Percentiles rank a stretch among this genome's conserved stretches.
phyloP scores from a whole-genome alignment of 1,140 invertebrate species.

The Procambarus virginalis region DNA sequence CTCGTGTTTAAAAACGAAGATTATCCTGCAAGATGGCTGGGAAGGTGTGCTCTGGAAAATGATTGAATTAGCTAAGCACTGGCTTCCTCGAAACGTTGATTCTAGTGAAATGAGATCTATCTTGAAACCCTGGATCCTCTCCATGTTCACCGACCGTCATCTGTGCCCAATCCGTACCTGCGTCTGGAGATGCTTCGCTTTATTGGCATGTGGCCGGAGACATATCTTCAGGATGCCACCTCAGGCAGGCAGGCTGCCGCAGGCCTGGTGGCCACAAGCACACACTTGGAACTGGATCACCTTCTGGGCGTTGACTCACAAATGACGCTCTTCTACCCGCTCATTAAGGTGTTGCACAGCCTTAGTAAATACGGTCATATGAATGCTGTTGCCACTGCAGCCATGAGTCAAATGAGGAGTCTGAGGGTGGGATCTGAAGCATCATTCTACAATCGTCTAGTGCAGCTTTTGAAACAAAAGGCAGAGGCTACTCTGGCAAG shows the following conservation, averaged over 20 bases:
- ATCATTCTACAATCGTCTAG: neutral
- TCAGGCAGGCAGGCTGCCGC: neutral
- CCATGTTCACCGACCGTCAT: neutral
- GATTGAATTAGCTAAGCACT: neutral
- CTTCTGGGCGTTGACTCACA: neutral
- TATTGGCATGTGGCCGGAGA: neutral
- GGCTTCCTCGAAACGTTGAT: neutral
- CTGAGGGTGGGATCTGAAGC: neutral
- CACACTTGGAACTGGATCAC: neutral
- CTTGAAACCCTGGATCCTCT: neutral
- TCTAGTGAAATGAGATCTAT: neutral
- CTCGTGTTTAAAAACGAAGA: no score
- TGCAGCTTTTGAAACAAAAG: neutral
- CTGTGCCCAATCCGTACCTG: neutral
- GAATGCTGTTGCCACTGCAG: neutral
- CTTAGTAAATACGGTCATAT: neutral
- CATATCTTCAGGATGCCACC: neutral
- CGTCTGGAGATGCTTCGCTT: constrained; percentile 16
- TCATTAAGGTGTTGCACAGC: neutral
- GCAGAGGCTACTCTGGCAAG: neutral
- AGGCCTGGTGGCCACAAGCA: neutral
- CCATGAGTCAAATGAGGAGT: neutral
- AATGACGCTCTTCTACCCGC: neutral
- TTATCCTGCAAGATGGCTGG: neutral
- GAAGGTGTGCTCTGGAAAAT: neutral